These are phyloP conservation scores for Nothobranchius furzeri DNA, from an alignment of 2,113 vertebrate genomes.

Conservation along the genomic window DNA sequence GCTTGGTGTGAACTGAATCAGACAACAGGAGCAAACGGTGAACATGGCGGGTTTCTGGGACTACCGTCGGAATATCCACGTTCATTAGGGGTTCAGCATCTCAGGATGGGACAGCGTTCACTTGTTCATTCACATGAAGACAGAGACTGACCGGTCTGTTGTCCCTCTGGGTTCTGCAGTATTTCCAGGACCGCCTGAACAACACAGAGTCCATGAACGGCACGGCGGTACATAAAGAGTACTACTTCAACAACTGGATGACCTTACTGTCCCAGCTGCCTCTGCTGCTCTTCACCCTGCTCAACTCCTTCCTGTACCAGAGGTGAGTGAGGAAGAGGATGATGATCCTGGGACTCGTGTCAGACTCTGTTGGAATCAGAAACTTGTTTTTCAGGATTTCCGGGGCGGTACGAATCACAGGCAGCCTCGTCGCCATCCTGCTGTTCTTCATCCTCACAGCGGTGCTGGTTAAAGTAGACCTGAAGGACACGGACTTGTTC, in stretches of 20 bases:
- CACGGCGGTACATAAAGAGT: conserved; percentile 64
- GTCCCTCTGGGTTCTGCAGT: conserved; percentile 63
- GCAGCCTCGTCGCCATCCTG: conserved; percentile 83
- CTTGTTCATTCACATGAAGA: too few relatives aligned
- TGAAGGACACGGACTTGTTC: conserved; percentile 75
- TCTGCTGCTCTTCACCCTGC: conserved; percentile 87
- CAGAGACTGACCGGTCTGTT: too few relatives aligned
- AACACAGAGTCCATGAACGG: conserved; percentile 54
- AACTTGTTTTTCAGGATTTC: conserved; percentile 75
- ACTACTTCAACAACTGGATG: conserved; percentile 91
- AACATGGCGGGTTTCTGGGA: too few relatives aligned
- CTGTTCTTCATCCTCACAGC: conserved; percentile 85
- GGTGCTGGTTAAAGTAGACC: conserved; percentile 80
- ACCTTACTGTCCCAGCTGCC: conserved; percentile 89
- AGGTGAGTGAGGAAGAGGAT: conserved; percentile 71
- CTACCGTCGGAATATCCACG: too few relatives aligned
- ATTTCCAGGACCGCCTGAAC: conserved; percentile 83
- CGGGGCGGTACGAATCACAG: conserved; percentile 79
- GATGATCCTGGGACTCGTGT: too few relatives aligned
- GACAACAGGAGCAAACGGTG: too few relatives aligned
- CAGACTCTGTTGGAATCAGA: not conserved
- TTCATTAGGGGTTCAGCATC: too few relatives aligned
- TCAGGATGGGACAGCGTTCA: too few relatives aligned
- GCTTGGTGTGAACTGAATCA: too few relatives aligned
- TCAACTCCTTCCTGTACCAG: conserved; percentile 90